Evolutionary conservation across 2,888 invertebrate species (phyloP), one percentile per base, ranked within the genome.

Genomic region (Eilema depressum): DNA sequence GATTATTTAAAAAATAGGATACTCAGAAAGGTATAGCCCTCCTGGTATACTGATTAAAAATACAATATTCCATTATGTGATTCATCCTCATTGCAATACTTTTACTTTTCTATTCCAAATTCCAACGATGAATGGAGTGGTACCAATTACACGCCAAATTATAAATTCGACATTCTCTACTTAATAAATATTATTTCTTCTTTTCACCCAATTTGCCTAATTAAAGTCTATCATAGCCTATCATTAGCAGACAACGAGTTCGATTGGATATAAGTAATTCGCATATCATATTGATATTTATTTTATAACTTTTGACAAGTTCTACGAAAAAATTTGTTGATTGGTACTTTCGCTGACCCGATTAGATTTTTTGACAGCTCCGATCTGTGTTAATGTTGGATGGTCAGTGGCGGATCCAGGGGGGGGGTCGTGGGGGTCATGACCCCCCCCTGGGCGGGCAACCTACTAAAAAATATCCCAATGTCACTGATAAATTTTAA

Each of bases 151-250:
- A 33, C 23, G 33, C 23, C 23, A 37, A 62, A 23, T 62, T 33
- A 37, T n/a, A 37, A 30, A 61, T 33, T 33, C 12, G 33, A n/a
- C 12, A 23, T 33, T n/a, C 1, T 61, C 61, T 11, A 33, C 61
- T 10, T 37, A 62, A 10, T n/a, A 41, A 20, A 47, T 33, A 23
- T 23, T 20, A 11, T 28, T 61, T 61, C 60, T 53, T 53, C n/a
- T 53, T 53, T 53, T 53, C 53, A 53, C 53, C 53, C 53, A 53
- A 53, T 53, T n/a, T 53, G n/a, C 53, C n/a, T 53, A 53, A 53
- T 53, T 53, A 53, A 53, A n/a, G 53, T 53, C 53, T 53, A n/a
- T 53, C 17, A 53, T 53, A 53, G 53, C n/a, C 10, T 53, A 53
- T 53, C 53, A 53, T n/a, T 53, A 1, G n/a, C 53, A 53, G 53